A percentile compares a stretch with the other conserved stretches of the same genome.
phyloP scores from a whole-genome alignment of 2,797 vertebrate species.

The Melanogrammus aeglefinus region DNA sequence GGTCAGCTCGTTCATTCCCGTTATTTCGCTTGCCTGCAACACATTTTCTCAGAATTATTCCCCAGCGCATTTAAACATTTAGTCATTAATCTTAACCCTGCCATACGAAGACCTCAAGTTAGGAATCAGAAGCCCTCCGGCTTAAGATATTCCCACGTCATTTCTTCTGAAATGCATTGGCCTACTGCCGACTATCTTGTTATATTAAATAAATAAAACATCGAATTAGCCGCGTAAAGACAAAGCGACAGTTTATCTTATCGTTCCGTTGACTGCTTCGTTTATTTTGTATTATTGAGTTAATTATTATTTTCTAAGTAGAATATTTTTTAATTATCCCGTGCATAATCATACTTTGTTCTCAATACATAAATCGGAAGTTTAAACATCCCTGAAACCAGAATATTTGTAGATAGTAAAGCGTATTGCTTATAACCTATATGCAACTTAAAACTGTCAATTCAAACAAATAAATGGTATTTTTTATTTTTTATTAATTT shows the following conservation, averaged over 20 bases:
- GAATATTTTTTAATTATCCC: neutral
- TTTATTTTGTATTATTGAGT: neutral
- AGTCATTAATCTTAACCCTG: no score
- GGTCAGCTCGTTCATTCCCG: constrained; percentile 56
- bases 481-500: neutral
- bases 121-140: constrained; percentile 22
- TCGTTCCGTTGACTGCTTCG: neutral
- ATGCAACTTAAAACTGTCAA: neutral
- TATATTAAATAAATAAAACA: neutral
- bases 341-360: neutral
- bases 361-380: neutral
- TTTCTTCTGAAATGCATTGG: neutral
- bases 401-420: neutral
- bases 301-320: neutral
- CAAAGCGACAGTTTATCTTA: neutral
- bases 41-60: constrained; percentile 48
- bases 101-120: constrained; percentile 48
- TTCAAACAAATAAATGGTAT: neutral
- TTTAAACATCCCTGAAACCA: neutral
- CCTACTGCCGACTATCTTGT: neutral
- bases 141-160: neutral
- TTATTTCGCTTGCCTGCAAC: constrained; percentile 68
- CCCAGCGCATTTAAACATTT: no score
- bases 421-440: neutral
- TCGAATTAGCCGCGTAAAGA: neutral